These are phyloP conservation scores for Leiothrix lutea DNA, from an alignment of 2,113 vertebrate genomes.

Conservation along the genomic window DNA sequence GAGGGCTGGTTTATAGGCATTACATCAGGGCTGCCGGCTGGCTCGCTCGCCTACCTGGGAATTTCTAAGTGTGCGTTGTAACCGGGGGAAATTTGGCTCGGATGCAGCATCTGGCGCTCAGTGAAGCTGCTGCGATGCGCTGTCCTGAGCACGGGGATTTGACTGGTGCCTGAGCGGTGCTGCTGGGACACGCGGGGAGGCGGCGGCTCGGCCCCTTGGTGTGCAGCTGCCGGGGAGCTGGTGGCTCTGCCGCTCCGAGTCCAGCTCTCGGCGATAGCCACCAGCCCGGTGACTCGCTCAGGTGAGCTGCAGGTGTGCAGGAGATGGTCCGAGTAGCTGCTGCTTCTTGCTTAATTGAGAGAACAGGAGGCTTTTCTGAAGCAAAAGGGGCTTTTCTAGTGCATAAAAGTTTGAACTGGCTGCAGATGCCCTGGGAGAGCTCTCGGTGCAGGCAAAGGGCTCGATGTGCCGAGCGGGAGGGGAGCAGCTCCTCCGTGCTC, in stretches of 20 bases:
- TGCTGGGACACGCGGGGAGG: background rate
- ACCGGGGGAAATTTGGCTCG: background rate
- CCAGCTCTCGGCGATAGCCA: background rate
- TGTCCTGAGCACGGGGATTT: background rate
- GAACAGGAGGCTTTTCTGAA: background rate
- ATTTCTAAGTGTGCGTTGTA: background rate
- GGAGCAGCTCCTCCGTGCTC: background rate
- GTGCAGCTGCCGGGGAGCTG: background rate
- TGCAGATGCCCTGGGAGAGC: background rate
- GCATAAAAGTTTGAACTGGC: background rate
- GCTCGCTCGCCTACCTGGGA: slow-evolving; percentile 25
- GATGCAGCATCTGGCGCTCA: background rate
- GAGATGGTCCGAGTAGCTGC: background rate
- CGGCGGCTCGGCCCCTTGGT: background rate
- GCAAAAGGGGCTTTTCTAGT: background rate
- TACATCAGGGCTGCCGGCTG: slow-evolving; percentile 40
- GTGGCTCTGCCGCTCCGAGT: background rate
- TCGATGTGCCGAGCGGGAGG: background rate
- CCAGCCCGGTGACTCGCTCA: background rate
- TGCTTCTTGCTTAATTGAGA: background rate
- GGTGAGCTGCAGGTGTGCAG: background rate
- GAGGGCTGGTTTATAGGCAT: slow-evolving; percentile 44
- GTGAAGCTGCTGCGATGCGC: background rate
- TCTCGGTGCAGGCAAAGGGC: background rate
- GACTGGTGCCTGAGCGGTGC: background rate